Conservation (phyloP, 2,113 vertebrate genomes). For the Paratilapia polleni region DNA sequence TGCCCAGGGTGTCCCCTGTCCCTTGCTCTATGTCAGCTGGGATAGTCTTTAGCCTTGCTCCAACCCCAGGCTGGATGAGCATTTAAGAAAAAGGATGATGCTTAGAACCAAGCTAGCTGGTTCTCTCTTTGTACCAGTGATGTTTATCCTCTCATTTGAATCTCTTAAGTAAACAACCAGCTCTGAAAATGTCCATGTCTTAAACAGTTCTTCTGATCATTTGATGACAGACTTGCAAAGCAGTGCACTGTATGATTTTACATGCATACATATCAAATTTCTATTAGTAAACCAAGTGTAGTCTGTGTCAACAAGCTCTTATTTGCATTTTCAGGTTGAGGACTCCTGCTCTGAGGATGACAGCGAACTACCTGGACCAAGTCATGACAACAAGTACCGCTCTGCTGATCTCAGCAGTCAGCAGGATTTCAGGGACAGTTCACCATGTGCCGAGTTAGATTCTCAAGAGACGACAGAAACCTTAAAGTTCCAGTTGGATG, state of each 20-base stretch:
- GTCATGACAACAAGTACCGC: background rate
- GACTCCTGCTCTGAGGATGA: background rate
- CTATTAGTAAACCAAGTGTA: background rate
- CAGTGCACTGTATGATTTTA: background rate
- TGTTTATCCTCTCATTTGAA: background rate
- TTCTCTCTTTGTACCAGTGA: background rate
- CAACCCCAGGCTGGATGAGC: no score
- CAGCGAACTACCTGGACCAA: background rate
- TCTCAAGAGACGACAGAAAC: background rate
- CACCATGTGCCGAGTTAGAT: background rate
- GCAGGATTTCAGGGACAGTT: background rate
- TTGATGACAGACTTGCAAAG: background rate
- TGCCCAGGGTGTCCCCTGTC: no score
- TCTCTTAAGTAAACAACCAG: background rate
- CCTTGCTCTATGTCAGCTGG: no score
- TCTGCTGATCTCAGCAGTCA: background rate
- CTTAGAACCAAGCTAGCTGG: background rate
- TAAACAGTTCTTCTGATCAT: background rate
- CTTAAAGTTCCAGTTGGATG: fast-evolving
- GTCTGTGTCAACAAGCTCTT: background rate
- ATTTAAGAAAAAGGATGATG: background rate
- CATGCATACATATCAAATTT: background rate
- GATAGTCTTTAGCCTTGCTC: no score
- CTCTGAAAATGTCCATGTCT: background rate
- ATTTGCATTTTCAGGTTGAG: conserved; percentile 10